Evolutionary conservation across 2,888 invertebrate genomes (phyloP).

Genomic region (Willowsia nigromaculata): DNA sequence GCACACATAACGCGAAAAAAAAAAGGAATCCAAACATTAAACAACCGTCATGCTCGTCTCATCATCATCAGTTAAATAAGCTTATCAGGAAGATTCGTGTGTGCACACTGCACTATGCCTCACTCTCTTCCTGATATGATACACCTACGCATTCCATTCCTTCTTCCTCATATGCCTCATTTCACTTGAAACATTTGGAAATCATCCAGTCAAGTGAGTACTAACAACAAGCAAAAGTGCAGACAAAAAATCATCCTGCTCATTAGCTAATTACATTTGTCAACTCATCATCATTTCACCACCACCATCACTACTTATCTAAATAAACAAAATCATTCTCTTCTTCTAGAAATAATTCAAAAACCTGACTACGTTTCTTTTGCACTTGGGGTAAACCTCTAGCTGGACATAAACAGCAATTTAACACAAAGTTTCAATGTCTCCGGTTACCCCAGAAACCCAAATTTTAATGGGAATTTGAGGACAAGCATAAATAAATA

Average conservation of each 20-base stretch:
- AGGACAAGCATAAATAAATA: neutral
- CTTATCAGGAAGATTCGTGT: constrained; percentile 15
- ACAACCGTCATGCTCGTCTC: constrained; percentile 27
- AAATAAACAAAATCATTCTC: constrained; percentile 19
- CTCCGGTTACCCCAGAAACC: neutral
- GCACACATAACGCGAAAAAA: constrained; percentile 19
- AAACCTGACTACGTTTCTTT: too few species aligned
- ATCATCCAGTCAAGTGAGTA: constrained; percentile 30
- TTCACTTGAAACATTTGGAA: constrained; percentile 31
- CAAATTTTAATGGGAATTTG: neutral
- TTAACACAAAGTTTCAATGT: neutral
- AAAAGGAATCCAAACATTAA: constrained; percentile 47
- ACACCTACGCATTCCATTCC: constrained; percentile 33
- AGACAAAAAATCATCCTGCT: neutral
- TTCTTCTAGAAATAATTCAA: too few species aligned
- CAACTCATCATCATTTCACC: too few species aligned
- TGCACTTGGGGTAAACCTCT: too few species aligned
- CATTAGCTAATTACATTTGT: constrained; percentile 51
- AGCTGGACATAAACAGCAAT: neutral
- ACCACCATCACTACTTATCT: too few species aligned
- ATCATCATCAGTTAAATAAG: neutral
- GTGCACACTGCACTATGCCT: neutral
- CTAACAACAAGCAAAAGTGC: neutral
- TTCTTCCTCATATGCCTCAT: neutral
- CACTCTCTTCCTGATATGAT: neutral